These are phyloP conservation scores for Lytechinus pictus DNA, from an alignment of 35 echinoderm and acorn worm species.

Conservation along the genomic window DNA sequence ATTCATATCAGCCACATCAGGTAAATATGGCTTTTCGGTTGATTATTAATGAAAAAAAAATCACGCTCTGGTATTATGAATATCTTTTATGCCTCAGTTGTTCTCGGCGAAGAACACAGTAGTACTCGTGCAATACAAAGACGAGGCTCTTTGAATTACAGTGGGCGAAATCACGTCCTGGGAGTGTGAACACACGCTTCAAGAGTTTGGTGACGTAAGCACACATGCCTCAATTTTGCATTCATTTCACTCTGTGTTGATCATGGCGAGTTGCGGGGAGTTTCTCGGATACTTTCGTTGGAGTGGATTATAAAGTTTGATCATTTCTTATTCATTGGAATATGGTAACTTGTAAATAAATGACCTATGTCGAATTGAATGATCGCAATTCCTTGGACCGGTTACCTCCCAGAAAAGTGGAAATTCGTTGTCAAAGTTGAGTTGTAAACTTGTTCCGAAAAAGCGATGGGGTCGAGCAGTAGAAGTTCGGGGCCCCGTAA, in stretches of 20 bases:
- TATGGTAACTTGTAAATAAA: constrained; percentile 5
- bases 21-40: too few relatives aligned
- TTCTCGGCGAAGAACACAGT: too few relatives aligned
- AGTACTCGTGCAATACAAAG: too few relatives aligned
- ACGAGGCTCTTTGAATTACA: too few relatives aligned
- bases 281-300: background rate
- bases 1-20: too few relatives aligned
- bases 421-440: background rate
- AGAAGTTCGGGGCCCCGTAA: constrained; percentile 49
- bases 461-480: constrained; percentile 29
- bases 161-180: too few relatives aligned
- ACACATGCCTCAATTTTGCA: background rate
- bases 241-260: background rate
- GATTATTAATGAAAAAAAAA: too few relatives aligned
- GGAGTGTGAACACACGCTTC: too few relatives aligned
- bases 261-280: background rate
- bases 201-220: constrained; percentile 41
- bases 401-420: background rate
- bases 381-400: background rate
- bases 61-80: too few relatives aligned
- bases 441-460: background rate
- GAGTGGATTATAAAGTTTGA: background rate
- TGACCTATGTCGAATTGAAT: constrained; percentile 49
- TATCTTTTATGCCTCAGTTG: too few relatives aligned
- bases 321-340: background rate